Conservation (phyloP, 2,797 vertebrate species). For the Ataeniobius toweri region DNA sequence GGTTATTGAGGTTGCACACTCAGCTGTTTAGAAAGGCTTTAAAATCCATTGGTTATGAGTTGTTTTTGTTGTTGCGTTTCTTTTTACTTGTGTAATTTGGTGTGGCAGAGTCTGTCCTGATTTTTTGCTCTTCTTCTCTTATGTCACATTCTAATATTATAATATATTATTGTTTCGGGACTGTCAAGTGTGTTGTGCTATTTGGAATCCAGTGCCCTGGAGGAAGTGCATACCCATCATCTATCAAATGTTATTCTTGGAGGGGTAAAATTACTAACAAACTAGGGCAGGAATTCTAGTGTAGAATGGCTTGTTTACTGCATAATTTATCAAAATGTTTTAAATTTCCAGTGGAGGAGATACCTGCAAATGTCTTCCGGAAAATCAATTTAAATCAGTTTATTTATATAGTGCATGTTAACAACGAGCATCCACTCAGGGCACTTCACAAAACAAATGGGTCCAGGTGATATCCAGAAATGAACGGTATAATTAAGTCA, state of each 20-base stretch:
- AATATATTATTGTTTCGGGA: too few relatives aligned
- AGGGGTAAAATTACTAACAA: background rate
- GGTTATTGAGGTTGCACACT: slow-evolving; percentile 44
- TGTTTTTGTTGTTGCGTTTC: background rate
- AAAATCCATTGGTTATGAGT: slow-evolving; percentile 27
- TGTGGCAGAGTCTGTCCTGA: background rate
- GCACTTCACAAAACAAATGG: too few relatives aligned
- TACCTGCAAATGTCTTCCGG: background rate
- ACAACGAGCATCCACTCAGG: too few relatives aligned
- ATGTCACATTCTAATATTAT: too few relatives aligned
- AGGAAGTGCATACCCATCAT: background rate
- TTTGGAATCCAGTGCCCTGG: background rate
- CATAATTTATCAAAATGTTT: background rate
- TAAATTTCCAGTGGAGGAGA: background rate
- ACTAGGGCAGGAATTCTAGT: background rate
- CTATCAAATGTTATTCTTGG: slow-evolving; percentile 1
- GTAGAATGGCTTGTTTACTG: background rate
- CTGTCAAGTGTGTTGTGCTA: background rate
- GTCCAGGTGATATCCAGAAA: too few relatives aligned
- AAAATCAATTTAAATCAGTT: background rate
- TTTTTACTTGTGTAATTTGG: background rate
- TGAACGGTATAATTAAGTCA: too few relatives aligned
- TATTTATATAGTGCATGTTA: background rate
- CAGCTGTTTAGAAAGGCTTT: slow-evolving; percentile 40
- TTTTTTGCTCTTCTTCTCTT: background rate